These are phyloP conservation scores for Anthopleura xanthogrammica DNA, from an alignment of 92 coral and sea anemone species.

Conservation along the genomic window DNA sequence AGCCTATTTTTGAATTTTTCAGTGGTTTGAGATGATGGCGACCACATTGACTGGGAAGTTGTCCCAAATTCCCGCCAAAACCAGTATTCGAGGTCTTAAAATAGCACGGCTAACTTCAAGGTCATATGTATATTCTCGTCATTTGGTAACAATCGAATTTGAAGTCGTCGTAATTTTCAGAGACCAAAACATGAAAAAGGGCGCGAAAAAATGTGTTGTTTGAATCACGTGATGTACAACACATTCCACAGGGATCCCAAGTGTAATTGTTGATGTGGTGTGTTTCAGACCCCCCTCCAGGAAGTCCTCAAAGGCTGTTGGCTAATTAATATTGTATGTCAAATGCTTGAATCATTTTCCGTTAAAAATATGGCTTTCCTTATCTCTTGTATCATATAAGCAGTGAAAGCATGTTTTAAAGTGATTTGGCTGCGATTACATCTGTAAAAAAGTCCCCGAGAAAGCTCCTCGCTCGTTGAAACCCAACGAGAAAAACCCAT, in stretches of 20 bases:
- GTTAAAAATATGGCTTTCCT: not conserved
- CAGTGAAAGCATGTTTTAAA: not conserved
- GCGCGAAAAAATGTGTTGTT: no score
- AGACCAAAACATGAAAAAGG: no score
- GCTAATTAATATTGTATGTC: not conserved
- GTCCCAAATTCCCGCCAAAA: no score
- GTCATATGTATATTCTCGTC: no score
- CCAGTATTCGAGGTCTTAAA: no score
- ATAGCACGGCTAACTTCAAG: no score
- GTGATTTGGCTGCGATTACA: not conserved
- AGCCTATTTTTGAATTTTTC: not conserved
- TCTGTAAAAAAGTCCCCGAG: not conserved
- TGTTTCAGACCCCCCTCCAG: not conserved
- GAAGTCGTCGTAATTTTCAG: no score
- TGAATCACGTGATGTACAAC: not conserved
- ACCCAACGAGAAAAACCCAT: not conserved
- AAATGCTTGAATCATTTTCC: not conserved
- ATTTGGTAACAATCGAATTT: no score
- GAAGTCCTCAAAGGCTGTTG: not conserved
- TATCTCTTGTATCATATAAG: not conserved
- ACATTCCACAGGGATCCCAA: conserved; percentile 4
- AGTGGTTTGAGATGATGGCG: no score
- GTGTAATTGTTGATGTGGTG: conserved; percentile 3
- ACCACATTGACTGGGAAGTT: no score
- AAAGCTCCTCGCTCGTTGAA: not conserved